A percentile compares a stretch with the other conserved stretches of the same genome.
Evolutionary conservation across 2,888 invertebrate genomes (phyloP).

Genomic region (Noctuana brunneofusca): DNA sequence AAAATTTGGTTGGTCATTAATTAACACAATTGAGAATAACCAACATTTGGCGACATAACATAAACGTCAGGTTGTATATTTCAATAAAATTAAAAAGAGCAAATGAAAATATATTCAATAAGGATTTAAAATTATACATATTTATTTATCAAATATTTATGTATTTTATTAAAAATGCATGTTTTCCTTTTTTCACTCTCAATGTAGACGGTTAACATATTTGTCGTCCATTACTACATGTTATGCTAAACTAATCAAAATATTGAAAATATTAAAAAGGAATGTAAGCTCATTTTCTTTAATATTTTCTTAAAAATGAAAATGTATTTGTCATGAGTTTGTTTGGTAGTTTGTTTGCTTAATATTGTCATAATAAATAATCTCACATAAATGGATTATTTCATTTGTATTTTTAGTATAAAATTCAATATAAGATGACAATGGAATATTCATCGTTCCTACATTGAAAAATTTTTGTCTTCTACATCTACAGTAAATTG

Average conservation of each 20-base stretch:
- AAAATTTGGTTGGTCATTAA: neutral
- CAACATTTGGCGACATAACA: neutral
- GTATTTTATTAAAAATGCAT: constrained; percentile 5
- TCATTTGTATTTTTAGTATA: constrained; percentile 18
- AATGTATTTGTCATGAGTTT: constrained; percentile 22
- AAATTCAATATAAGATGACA: constrained; percentile 16
- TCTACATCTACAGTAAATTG: constrained; percentile 35
- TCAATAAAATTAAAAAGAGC: neutral
- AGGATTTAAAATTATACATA: neutral
- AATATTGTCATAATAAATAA: constrained; percentile 29
- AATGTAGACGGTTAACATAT: constrained; percentile 3
- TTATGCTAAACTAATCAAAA: constrained; percentile 13
- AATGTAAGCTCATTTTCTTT: constrained; percentile 32
- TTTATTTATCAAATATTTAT: neutral
- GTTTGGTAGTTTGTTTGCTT: constrained; percentile 22
- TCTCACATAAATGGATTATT: constrained; percentile 4
- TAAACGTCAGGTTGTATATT: neutral
- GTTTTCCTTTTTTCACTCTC: neutral
- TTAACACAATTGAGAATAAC: neutral
- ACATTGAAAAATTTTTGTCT: constrained; percentile 30
- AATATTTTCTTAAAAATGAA: constrained; percentile 23
- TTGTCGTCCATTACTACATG: constrained; percentile 9
- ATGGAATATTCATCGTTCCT: constrained; percentile 16
- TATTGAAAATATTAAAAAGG: constrained; percentile 29
- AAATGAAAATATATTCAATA: neutral